A percentile compares a stretch with the other conserved stretches of the same genome.
Conservation (phyloP, 2,113 vertebrate species). For the Proterorhinus semilunaris region DNA sequence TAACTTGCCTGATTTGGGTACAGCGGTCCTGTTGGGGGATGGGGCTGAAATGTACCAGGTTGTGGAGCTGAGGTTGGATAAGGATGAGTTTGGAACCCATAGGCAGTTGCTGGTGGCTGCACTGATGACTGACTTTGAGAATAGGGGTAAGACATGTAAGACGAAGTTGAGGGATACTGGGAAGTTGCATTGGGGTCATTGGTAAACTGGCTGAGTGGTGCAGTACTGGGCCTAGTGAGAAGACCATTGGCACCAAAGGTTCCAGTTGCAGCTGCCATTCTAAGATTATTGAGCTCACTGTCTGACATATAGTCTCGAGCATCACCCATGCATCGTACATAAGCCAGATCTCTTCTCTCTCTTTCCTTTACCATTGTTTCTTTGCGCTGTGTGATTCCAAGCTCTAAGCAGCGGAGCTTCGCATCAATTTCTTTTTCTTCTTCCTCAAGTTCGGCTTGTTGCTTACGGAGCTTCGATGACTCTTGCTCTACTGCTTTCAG, state of each 20-base stretch:
- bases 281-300: slow-evolving; percentile 93
- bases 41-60: slow-evolving; percentile 84
- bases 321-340: slow-evolving; percentile 86
- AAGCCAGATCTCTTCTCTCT: slow-evolving; percentile 85
- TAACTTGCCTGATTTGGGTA: slow-evolving; percentile 83
- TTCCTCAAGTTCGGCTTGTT: slow-evolving; percentile 96
- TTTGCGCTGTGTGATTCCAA: slow-evolving; percentile 95
- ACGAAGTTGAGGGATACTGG: slow-evolving; percentile 79
- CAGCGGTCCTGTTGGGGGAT: slow-evolving; percentile 79
- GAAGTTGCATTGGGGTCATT: slow-evolving; percentile 77
- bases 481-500: slow-evolving; percentile 96
- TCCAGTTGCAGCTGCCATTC: slow-evolving; percentile 76
- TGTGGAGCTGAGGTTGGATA: slow-evolving; percentile 82
- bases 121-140: slow-evolving; percentile 76
- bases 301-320: slow-evolving; percentile 94
- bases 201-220: slow-evolving; percentile 82
- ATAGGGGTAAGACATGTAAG: slow-evolving; percentile 84
- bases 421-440: slow-evolving; percentile 99
- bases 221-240: slow-evolving; percentile 77
- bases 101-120: slow-evolving; percentile 75
- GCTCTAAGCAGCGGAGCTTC: slow-evolving; percentile 93
- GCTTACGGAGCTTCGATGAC: slow-evolving; percentile 95
- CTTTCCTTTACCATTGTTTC: slow-evolving; percentile 93
- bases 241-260: slow-evolving; percentile 79
- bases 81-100: slow-evolving; percentile 86